Percentiles rank a stretch among this genome's conserved stretches.
These are phyloP conservation scores for Drosophila ambigua DNA, from an alignment of 1,140 invertebrate genomes.

Conservation along the genomic window DNA sequence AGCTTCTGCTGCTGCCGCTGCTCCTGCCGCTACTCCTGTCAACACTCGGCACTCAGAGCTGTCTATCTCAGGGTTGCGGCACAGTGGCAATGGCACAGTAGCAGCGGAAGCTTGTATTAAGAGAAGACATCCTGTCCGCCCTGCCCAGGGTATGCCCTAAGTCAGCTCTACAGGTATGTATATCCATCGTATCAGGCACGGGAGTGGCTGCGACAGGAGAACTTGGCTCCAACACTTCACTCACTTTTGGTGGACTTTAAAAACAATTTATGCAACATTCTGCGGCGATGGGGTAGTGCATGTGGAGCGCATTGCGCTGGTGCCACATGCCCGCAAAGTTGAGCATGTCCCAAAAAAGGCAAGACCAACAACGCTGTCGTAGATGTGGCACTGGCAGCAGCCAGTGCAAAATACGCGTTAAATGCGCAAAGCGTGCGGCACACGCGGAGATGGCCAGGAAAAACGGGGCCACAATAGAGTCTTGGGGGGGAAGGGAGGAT, in stretches of 20 bases:
- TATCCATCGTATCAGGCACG: neutral
- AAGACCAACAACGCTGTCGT: slow-evolving; percentile 3
- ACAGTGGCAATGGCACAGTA: neutral
- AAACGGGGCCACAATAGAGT: slow-evolving; percentile 10
- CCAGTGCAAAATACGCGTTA: slow-evolving; percentile 76
- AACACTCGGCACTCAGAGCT: slow-evolving; percentile 39
- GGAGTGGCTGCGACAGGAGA: slow-evolving; percentile 23
- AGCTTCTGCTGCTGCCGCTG: slow-evolving; percentile 10
- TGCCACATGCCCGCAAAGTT: slow-evolving; percentile 35
- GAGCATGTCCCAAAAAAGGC: slow-evolving; percentile 25
- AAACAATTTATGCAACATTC: slow-evolving; percentile 77
- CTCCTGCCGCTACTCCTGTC: slow-evolving; percentile 28
- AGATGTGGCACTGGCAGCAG: slow-evolving; percentile 30
- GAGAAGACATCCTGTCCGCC: slow-evolving; percentile 31
- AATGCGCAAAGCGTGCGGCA: slow-evolving; percentile 79
- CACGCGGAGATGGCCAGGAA: slow-evolving; percentile 69
- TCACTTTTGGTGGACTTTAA: slow-evolving; percentile 59
- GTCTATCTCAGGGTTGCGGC: slow-evolving; percentile 47
- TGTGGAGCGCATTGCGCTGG: slow-evolving; percentile 21
- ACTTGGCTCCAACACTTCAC: slow-evolving; percentile 57
- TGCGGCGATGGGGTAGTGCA: slow-evolving; percentile 29
- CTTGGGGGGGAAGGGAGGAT: neutral
- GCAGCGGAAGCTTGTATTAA: slow-evolving; percentile 26
- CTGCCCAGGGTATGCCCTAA: slow-evolving; percentile 43
- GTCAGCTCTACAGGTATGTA: slow-evolving; percentile 46